phyloP scores from a whole-genome alignment of 2,888 invertebrate genomes.

The Candidula unifasciata region DNA sequence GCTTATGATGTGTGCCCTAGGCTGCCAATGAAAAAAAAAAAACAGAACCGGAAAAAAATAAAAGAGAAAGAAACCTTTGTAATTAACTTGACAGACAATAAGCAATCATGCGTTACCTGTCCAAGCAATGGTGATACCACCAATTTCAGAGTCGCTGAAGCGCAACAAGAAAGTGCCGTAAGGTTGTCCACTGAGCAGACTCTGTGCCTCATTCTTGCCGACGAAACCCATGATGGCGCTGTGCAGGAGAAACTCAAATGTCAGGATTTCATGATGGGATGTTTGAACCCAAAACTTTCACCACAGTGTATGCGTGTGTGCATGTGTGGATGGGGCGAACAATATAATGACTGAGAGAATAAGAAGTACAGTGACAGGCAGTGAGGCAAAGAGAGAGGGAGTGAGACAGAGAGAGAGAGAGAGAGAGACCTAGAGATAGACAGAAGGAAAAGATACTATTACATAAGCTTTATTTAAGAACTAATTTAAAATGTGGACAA shows the following conservation, averaged over 20 bases:
- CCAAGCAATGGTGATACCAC: conserved; percentile 96
- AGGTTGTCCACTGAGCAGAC: conserved; percentile 86
- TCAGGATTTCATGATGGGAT: not conserved
- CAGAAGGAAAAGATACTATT: no score
- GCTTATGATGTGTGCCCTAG: no score
- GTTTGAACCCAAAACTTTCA: not conserved
- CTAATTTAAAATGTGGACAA: not conserved
- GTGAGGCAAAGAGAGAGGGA: no score
- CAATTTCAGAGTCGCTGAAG: conserved; percentile 97
- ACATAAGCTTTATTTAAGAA: not conserved
- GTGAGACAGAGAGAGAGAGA: no score
- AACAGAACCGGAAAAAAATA: not conserved
- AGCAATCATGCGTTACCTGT: conserved; percentile 58
- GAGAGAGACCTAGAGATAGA: no score
- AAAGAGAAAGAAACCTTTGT: not conserved
- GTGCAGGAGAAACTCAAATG: conserved; percentile 12
- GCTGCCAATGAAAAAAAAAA: not conserved
- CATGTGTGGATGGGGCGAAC: no score
- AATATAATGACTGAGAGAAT: no score
- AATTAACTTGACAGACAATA: not conserved
- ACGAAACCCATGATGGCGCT: conserved; percentile 89
- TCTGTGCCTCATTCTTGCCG: conserved; percentile 93
- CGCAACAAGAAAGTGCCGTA: conserved; percentile 94
- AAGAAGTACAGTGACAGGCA: no score
- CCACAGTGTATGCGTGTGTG: no score